phyloP scores from a whole-genome alignment of 2,113 vertebrate species.

The Alaudala cheleensis region DNA sequence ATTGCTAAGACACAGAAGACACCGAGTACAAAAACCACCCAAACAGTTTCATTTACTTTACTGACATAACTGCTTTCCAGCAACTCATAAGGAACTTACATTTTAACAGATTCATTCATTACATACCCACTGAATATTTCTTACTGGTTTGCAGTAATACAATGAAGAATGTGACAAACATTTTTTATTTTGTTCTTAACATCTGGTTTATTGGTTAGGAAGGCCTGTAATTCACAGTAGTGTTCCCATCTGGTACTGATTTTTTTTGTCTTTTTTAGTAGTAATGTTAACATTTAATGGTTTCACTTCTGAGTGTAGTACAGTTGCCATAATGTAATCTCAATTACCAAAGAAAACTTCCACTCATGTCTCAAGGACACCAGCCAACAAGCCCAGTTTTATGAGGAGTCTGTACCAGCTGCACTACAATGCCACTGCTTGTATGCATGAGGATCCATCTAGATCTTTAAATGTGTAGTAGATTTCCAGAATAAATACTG shows the following conservation, averaged over 20 bases:
- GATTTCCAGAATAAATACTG: not conserved
- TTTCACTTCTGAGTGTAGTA: not conserved
- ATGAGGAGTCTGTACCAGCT: not conserved
- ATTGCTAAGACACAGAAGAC: not conserved
- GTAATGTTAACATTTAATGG: not conserved
- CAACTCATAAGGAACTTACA: not conserved
- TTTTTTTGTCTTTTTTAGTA: not conserved
- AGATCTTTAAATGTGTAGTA: not conserved
- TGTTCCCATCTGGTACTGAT: not conserved
- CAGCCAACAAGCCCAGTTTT: not conserved
- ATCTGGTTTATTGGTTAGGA: not conserved
- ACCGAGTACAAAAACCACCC: accelerated
- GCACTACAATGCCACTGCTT: not conserved
- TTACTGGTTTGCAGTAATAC: not conserved
- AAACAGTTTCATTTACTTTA: not conserved
- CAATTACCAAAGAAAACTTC: not conserved
- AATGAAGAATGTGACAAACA: not conserved
- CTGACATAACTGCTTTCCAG: not conserved
- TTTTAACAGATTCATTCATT: not conserved
- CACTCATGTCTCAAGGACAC: not conserved
- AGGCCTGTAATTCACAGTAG: not conserved
- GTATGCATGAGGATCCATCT: not conserved
- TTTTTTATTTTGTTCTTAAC: not conserved
- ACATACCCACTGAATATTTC: not conserved
- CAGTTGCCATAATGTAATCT: not conserved